Percentiles rank a stretch among this genome's conserved stretches.
phyloP scores from a whole-genome alignment of 2,888 invertebrate species.

The Lithophane leautieri region DNA sequence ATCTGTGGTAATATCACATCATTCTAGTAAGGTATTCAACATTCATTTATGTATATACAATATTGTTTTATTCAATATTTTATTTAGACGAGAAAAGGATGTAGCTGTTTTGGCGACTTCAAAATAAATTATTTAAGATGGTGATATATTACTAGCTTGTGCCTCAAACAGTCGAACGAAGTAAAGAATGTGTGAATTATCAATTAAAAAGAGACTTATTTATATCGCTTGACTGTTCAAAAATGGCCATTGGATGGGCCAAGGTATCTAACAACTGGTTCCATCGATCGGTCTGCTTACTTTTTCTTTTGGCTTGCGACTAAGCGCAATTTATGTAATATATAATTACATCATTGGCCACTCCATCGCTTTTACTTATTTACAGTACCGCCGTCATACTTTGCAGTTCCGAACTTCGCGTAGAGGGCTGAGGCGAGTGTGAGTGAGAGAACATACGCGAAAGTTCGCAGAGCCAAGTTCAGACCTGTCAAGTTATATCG shows the following conservation, averaged over 20 bases:
- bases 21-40: background rate
- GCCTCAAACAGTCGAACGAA: background rate
- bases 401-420: too few species aligned
- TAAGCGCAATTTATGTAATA: background rate
- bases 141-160: background rate
- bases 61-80: background rate
- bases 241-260: background rate
- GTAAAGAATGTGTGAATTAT: background rate
- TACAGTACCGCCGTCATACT: too few species aligned
- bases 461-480: too few species aligned
- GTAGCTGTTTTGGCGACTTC: conserved; percentile 5
- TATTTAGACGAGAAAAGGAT: background rate
- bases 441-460: too few species aligned
- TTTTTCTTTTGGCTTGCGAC: background rate
- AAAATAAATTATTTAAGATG: background rate
- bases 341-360: background rate
- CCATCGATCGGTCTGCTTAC: background rate
- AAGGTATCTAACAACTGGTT: background rate
- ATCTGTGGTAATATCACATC: background rate
- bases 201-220: background rate
- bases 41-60: background rate
- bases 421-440: too few species aligned
- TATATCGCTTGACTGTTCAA: background rate
- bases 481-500: too few species aligned
- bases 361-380: background rate